These are phyloP conservation scores for Cryptotermes secundus DNA, from an alignment of 1,140 invertebrate species.

Conservation along the genomic window DNA sequence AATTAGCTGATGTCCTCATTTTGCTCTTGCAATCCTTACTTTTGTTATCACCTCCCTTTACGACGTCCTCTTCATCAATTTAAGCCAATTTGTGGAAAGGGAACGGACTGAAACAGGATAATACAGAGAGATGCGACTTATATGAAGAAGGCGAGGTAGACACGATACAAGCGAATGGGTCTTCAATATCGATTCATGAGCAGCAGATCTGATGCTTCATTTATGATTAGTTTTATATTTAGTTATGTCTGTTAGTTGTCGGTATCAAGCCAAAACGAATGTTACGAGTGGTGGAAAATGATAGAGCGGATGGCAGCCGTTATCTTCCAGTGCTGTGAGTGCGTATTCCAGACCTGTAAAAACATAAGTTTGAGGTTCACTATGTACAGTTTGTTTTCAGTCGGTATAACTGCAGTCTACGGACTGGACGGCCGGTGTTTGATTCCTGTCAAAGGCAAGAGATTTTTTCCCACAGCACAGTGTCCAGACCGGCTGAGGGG, in stretches of 20 bases:
- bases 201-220: background rate
- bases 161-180: background rate
- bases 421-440: too few relatives aligned
- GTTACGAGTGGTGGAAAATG: too few relatives aligned
- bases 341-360: too few relatives aligned
- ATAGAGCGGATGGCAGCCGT: too few relatives aligned
- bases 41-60: constrained; percentile 19
- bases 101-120: background rate
- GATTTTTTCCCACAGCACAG: too few relatives aligned
- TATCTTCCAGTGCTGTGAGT: too few relatives aligned
- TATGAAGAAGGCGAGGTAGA: background rate
- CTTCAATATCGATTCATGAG: background rate
- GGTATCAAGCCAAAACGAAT: too few relatives aligned
- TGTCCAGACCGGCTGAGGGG: too few relatives aligned
- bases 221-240: background rate
- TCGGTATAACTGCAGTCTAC: too few relatives aligned
- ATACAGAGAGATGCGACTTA: background rate
- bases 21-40: constrained; percentile 16
- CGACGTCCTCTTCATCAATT: constrained; percentile 12
- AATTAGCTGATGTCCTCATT: constrained; percentile 31
- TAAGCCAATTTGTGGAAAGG: background rate
- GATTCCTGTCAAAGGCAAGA: too few relatives aligned
- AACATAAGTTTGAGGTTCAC: too few relatives aligned
- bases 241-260: background rate
- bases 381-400: too few relatives aligned